Percentiles rank a stretch among this genome's conserved stretches.
These are phyloP conservation scores for Sebastes fasciatus DNA, from an alignment of 2,113 vertebrate species.

Conservation along the genomic window DNA sequence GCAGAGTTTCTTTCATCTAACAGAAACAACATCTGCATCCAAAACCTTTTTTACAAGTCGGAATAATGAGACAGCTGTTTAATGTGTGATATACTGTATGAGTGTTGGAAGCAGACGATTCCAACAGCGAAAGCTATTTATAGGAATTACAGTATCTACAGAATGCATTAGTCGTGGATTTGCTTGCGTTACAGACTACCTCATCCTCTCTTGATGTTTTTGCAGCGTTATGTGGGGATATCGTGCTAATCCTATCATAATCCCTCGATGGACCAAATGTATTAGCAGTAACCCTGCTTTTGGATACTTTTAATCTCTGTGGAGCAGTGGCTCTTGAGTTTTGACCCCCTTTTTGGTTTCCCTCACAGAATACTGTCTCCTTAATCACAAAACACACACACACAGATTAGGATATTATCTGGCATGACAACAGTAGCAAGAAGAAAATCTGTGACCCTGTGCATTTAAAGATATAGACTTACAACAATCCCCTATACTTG, in stretches of 20 bases:
- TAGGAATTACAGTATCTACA: slow-evolving; percentile 20
- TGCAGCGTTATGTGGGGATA: slow-evolving; percentile 51
- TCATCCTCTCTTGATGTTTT: slow-evolving; percentile 37
- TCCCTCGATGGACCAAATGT: slow-evolving; percentile 70
- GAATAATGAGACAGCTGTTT: slow-evolving; percentile 35
- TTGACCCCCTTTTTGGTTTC: slow-evolving; percentile 66
- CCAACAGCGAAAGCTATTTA: slow-evolving; percentile 35
- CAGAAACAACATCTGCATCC: not conserved
- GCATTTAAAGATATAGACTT: slow-evolving; percentile 10
- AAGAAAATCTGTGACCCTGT: slow-evolving; percentile 8
- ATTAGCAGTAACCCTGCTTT: slow-evolving; percentile 67
- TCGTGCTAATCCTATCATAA: slow-evolving; percentile 78
- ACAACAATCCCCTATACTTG: not conserved
- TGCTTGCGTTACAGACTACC: slow-evolving; percentile 10
- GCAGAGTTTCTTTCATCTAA: slow-evolving; percentile 26
- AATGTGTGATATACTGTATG: not conserved
- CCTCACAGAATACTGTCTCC: slow-evolving; percentile 27
- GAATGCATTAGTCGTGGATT: slow-evolving; percentile 34
- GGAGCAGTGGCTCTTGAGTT: slow-evolving; percentile 63
- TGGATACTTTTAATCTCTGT: slow-evolving; percentile 76
- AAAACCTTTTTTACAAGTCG: not conserved
- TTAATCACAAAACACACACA: slow-evolving; percentile 58
- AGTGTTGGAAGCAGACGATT: slow-evolving; percentile 19
- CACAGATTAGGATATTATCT: slow-evolving; percentile 44
- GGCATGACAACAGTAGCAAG: slow-evolving; percentile 39